phyloP scores from a whole-genome alignment of 30 jellyfish, hydroid and myxozoan species.

The Catostylus mosaicus region DNA sequence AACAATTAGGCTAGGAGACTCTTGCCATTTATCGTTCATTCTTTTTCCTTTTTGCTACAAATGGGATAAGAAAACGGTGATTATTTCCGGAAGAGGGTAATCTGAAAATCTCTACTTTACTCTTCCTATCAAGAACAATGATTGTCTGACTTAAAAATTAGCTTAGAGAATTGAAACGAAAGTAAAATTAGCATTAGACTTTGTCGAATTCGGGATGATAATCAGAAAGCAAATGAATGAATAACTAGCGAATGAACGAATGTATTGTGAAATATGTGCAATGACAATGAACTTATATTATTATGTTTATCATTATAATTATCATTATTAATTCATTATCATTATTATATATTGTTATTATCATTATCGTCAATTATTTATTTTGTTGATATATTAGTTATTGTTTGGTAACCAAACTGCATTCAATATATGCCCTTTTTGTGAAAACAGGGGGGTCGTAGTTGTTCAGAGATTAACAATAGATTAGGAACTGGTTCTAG shows the following conservation, averaged over 20 bases:
- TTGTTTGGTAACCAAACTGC: too few species aligned
- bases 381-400: too few species aligned
- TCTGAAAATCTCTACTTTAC: neutral
- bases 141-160: neutral
- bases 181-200: neutral
- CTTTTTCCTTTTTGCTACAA: neutral
- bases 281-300: too few species aligned
- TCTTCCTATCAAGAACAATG: neutral
- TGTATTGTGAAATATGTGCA: too few species aligned
- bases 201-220: neutral
- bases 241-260: neutral
- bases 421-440: too few species aligned
- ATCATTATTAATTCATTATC: too few species aligned
- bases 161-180: neutral
- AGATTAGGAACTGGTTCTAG: too few species aligned
- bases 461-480: too few species aligned
- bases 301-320: too few species aligned
- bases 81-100: neutral
- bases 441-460: too few species aligned
- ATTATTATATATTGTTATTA: too few species aligned
- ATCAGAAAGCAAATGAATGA: neutral
- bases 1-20: conserved; percentile 7
- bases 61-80: neutral
- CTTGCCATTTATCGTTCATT: neutral
- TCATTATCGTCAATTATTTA: too few species aligned